These are phyloP conservation scores for Heliocidaris tuberculata DNA, from an alignment of 35 echinoderm and acorn worm genomes.

Conservation along the genomic window DNA sequence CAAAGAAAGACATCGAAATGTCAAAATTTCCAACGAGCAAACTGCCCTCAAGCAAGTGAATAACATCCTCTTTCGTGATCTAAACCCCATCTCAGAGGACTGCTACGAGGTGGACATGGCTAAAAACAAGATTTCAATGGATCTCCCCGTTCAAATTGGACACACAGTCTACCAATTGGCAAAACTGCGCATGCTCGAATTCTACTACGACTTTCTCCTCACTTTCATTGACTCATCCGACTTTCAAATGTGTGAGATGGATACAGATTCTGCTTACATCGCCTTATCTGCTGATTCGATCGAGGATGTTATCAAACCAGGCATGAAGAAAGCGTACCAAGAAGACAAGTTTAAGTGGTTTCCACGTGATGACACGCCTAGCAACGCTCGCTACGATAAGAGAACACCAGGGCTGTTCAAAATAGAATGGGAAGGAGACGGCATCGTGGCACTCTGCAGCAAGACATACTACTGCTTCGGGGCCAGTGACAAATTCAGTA, in stretches of 20 bases:
- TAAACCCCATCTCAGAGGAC: slow-evolving; percentile 48
- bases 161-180: slow-evolving; percentile 59
- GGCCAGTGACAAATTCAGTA: slow-evolving; percentile 39
- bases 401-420: slow-evolving; percentile 71
- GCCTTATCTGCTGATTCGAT: slow-evolving; percentile 52
- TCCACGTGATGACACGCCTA: slow-evolving; percentile 51
- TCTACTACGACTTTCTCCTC: slow-evolving; percentile 67
- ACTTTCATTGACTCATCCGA: slow-evolving; percentile 52
- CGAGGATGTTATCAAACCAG: slow-evolving; percentile 65
- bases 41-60: slow-evolving; percentile 38
- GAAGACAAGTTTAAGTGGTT: slow-evolving; percentile 56
- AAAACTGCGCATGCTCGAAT: slow-evolving; percentile 67
- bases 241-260: slow-evolving; percentile 75
- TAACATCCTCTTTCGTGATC: slow-evolving; percentile 37
- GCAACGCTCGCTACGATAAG: slow-evolving; percentile 60
- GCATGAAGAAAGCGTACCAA: slow-evolving; percentile 35
- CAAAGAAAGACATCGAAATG: slow-evolving; percentile 56
- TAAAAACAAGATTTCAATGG: slow-evolving; percentile 43
- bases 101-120: slow-evolving; percentile 54
- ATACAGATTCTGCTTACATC: slow-evolving; percentile 77
- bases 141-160: slow-evolving; percentile 64
- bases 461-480: neutral
- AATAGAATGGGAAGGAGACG: slow-evolving; percentile 76
- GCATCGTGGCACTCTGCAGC: slow-evolving; percentile 47
- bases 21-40: neutral